Evolutionary conservation across 2,113 vertebrate genomes (phyloP), one percentile per base, ranked within the genome.

Genomic region (Plecturocebus donacophilus): DNA sequence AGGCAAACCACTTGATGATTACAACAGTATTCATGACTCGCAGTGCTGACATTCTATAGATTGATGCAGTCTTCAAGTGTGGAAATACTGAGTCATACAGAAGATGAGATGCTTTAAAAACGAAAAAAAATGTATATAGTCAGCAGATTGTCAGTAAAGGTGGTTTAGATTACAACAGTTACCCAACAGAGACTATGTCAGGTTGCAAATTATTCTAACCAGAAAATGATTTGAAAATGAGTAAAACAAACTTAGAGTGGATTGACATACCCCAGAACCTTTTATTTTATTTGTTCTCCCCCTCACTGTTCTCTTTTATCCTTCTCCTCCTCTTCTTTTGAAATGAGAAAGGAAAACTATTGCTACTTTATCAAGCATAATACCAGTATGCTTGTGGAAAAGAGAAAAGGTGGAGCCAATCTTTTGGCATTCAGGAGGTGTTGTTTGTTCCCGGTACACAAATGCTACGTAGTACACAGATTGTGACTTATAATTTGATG

Each of bases 101-200:
- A 47, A 96, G 97, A 77, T 95, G 73, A 97, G 97, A 68, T 40
- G 4, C 95, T 92, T 93, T 91, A 94, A 94, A 95, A 90, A 40
- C 96, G 88, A 96, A 87, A 94, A 98, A 93, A 96, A 97, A 96
- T 95, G 96, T 95, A 80, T 93, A 77, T 76, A 95, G 86, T 90
- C 90, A 97, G 77, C 93, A 98, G 88, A 95, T 97, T 98, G 95
- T 94, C n/a, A 14, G 83, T 64, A 81, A 96, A 97, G 96, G 92
- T 90, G 95, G 97, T 97, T 97, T 98, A 6, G 9, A 70, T 97
- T 98, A 90, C 81, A 30, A 80, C n/a, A 75, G 47, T 90, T 16
- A 73, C 42, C 94, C 93, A 58, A 5, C 5, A 94, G 90, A 94
- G 77, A 73, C 88, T 91, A 77, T 47, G 19, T 89, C 90, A 96